Conservation (phyloP, 2,113 vertebrate species). For the rat (Rattus norvegicus) region GRCr8 NC_086029.1:51370501-51371000, state of each 20-base stretch:
- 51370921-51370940: not conserved
- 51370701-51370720: conserved; percentile 13
- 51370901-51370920: not conserved
- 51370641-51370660: too few relatives aligned
- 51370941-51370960: not conserved
- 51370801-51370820: not conserved
- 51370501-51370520: not conserved
- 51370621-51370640: not conserved
- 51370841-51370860: not conserved
- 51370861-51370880: not conserved
- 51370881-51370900: not conserved
- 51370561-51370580: conserved; percentile 22
- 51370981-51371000: not conserved
- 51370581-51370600: conserved; percentile 46
- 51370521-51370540: conserved; percentile 59
- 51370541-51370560: conserved; percentile 62
- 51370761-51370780: not conserved
- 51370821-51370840: not conserved
- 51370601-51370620: not conserved
- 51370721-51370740: conserved; percentile 42
- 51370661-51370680: not conserved
- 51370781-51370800: not conserved
- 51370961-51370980: too few relatives aligned
- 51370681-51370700: not conserved
- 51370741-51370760: not conserved